These are phyloP conservation scores for Microctonus brassicae DNA, from an alignment of 2,888 invertebrate genomes.

Conservation along the genomic window DNA sequence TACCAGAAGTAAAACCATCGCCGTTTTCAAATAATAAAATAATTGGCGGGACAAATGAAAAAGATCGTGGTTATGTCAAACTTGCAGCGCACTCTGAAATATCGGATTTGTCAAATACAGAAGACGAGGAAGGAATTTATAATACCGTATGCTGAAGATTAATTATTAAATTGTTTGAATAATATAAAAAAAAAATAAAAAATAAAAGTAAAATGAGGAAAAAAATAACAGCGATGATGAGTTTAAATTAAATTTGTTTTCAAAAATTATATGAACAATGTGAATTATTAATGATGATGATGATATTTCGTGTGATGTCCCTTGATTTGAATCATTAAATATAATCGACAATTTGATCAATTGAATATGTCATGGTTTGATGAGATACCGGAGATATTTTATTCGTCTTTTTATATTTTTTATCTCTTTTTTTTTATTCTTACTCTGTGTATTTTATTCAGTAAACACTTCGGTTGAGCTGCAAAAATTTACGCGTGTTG, in stretches of 20 bases:
- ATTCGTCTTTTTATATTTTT: not conserved
- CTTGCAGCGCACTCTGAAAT: slow-evolving; percentile 63
- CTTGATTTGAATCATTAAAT: not conserved
- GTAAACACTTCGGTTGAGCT: slow-evolving; percentile 38
- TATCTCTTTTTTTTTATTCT: not conserved
- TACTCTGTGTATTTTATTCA: not conserved
- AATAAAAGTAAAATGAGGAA: not conserved
- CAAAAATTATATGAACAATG: not conserved
- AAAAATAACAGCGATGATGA: not conserved
- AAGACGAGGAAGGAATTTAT: slow-evolving; percentile 68
- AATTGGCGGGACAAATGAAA: slow-evolving; percentile 53
- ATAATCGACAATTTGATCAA: not conserved
- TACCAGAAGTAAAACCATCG: slow-evolving; percentile 51
- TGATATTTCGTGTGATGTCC: not conserved
- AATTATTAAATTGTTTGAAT: slow-evolving; percentile 4
- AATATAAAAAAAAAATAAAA: slow-evolving; percentile 20
- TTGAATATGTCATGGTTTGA: not conserved
- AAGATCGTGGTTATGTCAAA: slow-evolving; percentile 63
- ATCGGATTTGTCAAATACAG: slow-evolving; percentile 59
- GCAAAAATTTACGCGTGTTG: slow-evolving; percentile 49
- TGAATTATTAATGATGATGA: not conserved
- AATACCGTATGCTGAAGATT: slow-evolving; percentile 66
- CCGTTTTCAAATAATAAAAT: slow-evolving; percentile 43
- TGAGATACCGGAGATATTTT: not conserved
- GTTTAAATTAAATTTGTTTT: no score